Conservation (phyloP, 2,113 vertebrate genomes). For the Centropus unirufus region DNA sequence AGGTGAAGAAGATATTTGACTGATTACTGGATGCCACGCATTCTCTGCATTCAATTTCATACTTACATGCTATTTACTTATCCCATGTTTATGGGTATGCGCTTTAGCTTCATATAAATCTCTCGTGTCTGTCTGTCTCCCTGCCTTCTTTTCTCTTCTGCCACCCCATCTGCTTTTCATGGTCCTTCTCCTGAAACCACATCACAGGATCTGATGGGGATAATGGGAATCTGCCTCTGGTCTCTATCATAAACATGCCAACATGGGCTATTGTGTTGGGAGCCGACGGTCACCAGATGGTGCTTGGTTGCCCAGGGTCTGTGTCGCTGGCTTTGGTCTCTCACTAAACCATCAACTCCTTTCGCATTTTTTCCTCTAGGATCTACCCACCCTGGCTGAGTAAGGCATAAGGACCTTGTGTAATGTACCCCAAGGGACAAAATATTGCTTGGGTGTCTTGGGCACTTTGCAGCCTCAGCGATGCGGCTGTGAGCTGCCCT, state of each 20-base stretch:
- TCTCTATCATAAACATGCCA: constrained; percentile 72
- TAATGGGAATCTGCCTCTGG: constrained; percentile 62
- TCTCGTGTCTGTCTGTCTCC: constrained; percentile 40
- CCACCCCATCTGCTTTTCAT: constrained; percentile 62
- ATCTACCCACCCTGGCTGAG: neutral
- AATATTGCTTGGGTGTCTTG: neutral
- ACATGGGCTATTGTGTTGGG: constrained; percentile 54
- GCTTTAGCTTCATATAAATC: constrained; percentile 62
- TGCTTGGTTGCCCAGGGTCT: constrained; percentile 61
- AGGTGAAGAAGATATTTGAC: constrained; percentile 45
- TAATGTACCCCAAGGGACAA: neutral
- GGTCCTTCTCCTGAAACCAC: constrained; percentile 57
- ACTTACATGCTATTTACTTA: constrained; percentile 53
- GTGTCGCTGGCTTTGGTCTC: constrained; percentile 16
- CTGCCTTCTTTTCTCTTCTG: constrained; percentile 52
- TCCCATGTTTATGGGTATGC: constrained; percentile 56
- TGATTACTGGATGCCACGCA: constrained; percentile 42
- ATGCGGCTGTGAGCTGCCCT: neutral
- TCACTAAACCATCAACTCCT: constrained; percentile 1
- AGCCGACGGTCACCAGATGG: constrained; percentile 66
- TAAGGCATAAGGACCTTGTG: neutral
- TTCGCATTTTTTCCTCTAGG: neutral
- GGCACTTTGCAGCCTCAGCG: neutral
- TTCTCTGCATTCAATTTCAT: constrained; percentile 47
- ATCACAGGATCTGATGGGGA: constrained; percentile 46